These are phyloP conservation scores for Drosophila pseudoananassae DNA, from an alignment of 1,140 invertebrate genomes.

Conservation along the genomic window DNA sequence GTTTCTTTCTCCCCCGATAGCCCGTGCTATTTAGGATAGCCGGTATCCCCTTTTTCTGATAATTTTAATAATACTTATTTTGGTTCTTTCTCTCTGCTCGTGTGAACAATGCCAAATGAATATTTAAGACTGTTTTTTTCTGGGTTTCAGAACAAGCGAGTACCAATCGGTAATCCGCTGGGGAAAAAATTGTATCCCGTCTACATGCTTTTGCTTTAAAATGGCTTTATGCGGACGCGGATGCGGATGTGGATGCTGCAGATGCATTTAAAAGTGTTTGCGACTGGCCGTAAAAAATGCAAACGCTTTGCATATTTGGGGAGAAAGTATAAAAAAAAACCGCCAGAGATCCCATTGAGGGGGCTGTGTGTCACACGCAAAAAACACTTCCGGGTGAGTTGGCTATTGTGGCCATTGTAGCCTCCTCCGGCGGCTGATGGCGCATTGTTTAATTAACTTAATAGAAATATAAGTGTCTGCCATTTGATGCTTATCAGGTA, in stretches of 20 bases:
- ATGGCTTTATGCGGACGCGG: constrained; percentile 26
- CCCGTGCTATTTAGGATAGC: too few relatives aligned
- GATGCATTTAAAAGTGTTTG: constrained; percentile 51
- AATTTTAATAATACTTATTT: constrained; percentile 16
- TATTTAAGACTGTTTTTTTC: constrained; percentile 38
- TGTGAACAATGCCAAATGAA: constrained; percentile 45
- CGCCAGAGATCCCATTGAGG: constrained; percentile 34
- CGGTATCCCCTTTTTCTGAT: background rate
- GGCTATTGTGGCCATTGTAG: constrained; percentile 20
- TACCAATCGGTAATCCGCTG: constrained; percentile 23
- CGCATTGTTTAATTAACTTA: constrained; percentile 80
- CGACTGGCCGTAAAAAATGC: constrained; percentile 47
- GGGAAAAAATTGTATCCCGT: constrained; percentile 31
- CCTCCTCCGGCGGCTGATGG: constrained; percentile 5
- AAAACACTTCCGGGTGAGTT: constrained; percentile 21
- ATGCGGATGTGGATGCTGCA: constrained; percentile 17
- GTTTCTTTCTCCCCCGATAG: background rate
- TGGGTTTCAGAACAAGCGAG: background rate
- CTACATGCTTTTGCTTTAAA: constrained; percentile 45
- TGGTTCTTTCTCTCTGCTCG: constrained; percentile 2
- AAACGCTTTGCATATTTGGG: constrained; percentile 32
- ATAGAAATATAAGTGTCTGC: constrained; percentile 75
- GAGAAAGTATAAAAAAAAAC: constrained; percentile 26
- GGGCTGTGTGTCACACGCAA: constrained; percentile 8
- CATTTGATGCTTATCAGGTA: constrained; percentile 24